Percentiles rank a stretch among this genome's conserved stretches.
Evolutionary conservation across 2,113 vertebrate genomes (phyloP).

Genomic region (Canis aureus): DNA sequence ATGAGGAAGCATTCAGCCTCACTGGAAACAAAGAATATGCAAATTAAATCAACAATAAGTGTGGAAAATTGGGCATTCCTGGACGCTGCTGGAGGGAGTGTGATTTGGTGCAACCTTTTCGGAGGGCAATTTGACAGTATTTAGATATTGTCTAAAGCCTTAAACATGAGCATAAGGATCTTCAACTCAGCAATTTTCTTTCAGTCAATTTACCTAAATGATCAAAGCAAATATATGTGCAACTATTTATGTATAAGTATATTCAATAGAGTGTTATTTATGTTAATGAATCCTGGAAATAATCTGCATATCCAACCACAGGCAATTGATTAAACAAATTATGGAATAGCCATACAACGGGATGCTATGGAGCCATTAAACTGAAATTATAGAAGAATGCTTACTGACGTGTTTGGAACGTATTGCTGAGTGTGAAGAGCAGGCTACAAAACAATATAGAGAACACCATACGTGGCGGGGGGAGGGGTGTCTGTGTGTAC

Average conservation of each 20-base stretch:
- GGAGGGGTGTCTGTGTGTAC: neutral
- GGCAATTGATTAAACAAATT: slow-evolving; percentile 46
- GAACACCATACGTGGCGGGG: neutral
- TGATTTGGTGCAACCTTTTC: slow-evolving; percentile 32
- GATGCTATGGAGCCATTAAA: slow-evolving; percentile 19
- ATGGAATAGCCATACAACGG: neutral
- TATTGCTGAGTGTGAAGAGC: neutral
- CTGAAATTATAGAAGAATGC: slow-evolving; percentile 41
- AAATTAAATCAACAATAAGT: slow-evolving; percentile 71
- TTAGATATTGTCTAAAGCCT: slow-evolving; percentile 37
- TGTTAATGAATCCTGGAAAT: slow-evolving; percentile 62
- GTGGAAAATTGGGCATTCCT: slow-evolving; percentile 61
- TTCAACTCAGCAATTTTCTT: slow-evolving; percentile 68
- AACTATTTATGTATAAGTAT: slow-evolving; percentile 47
- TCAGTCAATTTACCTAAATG: slow-evolving; percentile 54
- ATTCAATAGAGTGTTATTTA: slow-evolving; percentile 61
- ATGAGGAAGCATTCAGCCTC: slow-evolving; percentile 57
- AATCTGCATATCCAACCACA: slow-evolving; percentile 58
- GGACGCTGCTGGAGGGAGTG: neutral
- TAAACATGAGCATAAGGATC: neutral
- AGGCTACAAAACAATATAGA: neutral
- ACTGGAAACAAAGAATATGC: slow-evolving; percentile 63
- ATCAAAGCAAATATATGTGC: slow-evolving; percentile 62
- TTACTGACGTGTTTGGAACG: slow-evolving; percentile 18
- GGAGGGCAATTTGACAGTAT: slow-evolving; percentile 62